Percentiles rank a stretch among this genome's conserved stretches.
Evolutionary conservation across 2,888 invertebrate species (phyloP).

Genomic region (Nyleta sp.): DNA sequence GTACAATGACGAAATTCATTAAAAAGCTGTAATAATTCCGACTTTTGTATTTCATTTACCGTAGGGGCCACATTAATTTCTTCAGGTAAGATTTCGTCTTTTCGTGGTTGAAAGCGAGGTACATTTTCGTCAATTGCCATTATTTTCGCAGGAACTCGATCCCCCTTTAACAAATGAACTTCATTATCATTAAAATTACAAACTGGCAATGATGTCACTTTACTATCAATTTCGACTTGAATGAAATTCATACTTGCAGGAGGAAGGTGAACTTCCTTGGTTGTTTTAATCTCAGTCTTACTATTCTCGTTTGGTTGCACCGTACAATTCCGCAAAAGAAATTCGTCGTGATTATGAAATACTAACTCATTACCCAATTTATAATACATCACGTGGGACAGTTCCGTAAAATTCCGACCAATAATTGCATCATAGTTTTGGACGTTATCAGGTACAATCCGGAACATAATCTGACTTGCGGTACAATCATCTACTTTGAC

Average conservation of each 20-base stretch:
- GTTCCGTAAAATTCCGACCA: constrained; percentile 14
- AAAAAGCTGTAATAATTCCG: too few species aligned
- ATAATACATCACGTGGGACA: not conserved
- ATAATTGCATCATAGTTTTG: constrained; percentile 15
- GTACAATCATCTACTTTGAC: constrained; percentile 2
- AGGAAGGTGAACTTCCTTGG: too few species aligned
- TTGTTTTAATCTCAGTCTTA: not conserved
- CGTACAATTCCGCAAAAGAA: too few species aligned
- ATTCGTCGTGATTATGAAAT: not conserved
- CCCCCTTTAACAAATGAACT: too few species aligned
- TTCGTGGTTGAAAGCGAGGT: not conserved
- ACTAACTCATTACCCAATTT: not conserved
- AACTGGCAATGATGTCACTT: too few species aligned
- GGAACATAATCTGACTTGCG: not conserved
- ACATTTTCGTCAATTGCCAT: not conserved
- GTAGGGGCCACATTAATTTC: not conserved
- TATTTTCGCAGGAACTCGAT: not conserved
- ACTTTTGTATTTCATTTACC: not conserved
- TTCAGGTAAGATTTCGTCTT: not conserved
- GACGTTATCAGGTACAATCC: constrained; percentile 23
- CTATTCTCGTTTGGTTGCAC: too few species aligned
- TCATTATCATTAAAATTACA: too few species aligned
- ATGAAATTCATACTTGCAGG: too few species aligned
- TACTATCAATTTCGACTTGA: too few species aligned
- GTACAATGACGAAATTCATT: too few species aligned